Conservation (phyloP, 2,888 invertebrate species). For the Merodon equestris region DNA sequence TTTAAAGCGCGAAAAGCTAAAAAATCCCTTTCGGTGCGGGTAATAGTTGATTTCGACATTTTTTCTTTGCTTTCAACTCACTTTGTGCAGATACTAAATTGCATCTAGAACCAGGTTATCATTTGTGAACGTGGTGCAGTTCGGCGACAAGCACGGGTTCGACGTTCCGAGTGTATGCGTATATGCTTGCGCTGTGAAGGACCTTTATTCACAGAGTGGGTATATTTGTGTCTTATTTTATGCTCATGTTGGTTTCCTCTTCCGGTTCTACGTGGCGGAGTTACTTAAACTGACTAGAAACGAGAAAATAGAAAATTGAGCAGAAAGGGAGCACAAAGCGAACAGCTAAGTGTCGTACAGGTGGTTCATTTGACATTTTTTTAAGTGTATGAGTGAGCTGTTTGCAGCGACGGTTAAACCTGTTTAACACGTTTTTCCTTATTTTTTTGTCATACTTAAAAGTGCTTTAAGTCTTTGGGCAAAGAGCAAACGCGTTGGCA, state of each 20-base stretch:
- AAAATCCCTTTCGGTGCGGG: constrained; percentile 46
- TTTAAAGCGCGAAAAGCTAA: constrained; percentile 46
- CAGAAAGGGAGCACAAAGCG: constrained; percentile 3
- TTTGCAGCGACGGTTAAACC: background rate
- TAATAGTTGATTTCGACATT: constrained; percentile 15
- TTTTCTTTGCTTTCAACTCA: constrained; percentile 7
- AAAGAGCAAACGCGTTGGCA: background rate
- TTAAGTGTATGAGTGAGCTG: constrained; percentile 10
- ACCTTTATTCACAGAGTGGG: constrained; percentile 36
- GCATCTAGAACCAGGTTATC: constrained; percentile 56
- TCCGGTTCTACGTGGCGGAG: constrained; percentile 27
- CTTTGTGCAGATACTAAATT: constrained; percentile 51
- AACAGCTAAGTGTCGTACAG: constrained; percentile 39
- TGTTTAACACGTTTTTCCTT: background rate
- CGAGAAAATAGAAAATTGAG: no score
- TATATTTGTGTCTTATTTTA: constrained; percentile 39
- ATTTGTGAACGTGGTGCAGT: constrained; percentile 57
- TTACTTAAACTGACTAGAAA: constrained; percentile 35
- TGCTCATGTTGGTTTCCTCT: constrained; percentile 32
- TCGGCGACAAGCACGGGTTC: constrained; percentile 61
- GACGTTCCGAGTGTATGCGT: constrained; percentile 25
- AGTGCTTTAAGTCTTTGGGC: background rate
- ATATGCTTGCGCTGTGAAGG: constrained; percentile 9
- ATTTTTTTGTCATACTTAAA: background rate
- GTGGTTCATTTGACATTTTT: constrained; percentile 49